Evolutionary conservation across 2,797 vertebrate genomes (phyloP).

Genomic region (Discoglossus pictus): DNA sequence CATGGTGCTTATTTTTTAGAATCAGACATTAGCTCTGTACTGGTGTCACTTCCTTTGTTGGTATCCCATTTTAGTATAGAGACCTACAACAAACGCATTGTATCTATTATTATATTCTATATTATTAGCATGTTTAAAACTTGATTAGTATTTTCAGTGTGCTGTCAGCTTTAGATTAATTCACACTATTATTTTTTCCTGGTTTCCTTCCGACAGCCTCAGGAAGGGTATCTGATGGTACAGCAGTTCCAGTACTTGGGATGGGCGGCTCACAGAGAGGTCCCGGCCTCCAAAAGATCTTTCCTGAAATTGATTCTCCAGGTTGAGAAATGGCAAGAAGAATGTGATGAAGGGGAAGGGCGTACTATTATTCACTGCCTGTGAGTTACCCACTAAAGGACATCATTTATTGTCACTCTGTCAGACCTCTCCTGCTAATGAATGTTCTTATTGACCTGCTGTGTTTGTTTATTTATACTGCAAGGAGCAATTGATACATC

Average conservation of each 20-base stretch:
- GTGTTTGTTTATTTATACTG: constrained; percentile 34
- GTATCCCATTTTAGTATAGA: no score
- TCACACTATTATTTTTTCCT: not conserved
- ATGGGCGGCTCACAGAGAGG: constrained; percentile 93
- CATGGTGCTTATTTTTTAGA: no score
- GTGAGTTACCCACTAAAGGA: constrained; percentile 73
- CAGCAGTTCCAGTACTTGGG: constrained; percentile 97
- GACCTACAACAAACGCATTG: no score
- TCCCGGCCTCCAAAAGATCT: constrained; percentile 94
- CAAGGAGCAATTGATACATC: not conserved
- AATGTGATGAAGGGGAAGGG: constrained; percentile 96
- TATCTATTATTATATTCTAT: no score
- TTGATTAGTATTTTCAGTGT: no score
- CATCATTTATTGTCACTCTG: constrained; percentile 10
- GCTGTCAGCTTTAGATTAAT: not conserved
- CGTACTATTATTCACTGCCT: constrained; percentile 95
- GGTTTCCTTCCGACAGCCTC: constrained; percentile 75
- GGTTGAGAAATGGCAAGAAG: constrained; percentile 98
- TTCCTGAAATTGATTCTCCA: constrained; percentile 97
- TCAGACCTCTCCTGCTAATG: constrained; percentile 17
- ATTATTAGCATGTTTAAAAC: no score
- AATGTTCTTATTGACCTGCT: constrained; percentile 18
- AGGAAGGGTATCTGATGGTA: constrained; percentile 98
- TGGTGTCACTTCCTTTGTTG: no score
- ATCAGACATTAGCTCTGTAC: no score